These are phyloP conservation scores for Podarcis lilfordi DNA, from an alignment of 2,797 vertebrate species.

Conservation along the genomic window DNA sequence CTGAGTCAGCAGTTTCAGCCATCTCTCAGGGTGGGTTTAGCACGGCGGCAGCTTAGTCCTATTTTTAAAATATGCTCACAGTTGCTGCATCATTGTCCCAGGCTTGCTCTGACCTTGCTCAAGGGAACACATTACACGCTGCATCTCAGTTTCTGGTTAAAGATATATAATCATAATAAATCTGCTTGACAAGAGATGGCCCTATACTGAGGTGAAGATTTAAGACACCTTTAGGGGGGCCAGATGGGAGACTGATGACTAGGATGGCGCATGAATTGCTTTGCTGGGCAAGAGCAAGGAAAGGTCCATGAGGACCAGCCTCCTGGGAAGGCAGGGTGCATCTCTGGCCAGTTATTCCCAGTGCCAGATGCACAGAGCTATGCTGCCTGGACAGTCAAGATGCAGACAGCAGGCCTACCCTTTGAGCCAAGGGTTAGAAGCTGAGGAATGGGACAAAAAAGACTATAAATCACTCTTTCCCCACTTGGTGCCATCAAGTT, in stretches of 20 bases:
- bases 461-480: no score
- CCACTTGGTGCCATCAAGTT: no score
- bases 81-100: constrained; percentile 6
- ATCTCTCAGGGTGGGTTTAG: neutral
- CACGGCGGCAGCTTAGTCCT: neutral
- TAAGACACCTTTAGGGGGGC: neutral
- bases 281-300: neutral
- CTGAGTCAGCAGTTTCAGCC: neutral
- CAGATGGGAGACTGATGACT: neutral
- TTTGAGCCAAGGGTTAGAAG: neutral
- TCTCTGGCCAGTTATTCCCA: neutral
- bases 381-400: neutral
- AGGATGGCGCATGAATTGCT: no score
- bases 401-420: no score
- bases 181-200: neutral
- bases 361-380: neutral
- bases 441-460: neutral
- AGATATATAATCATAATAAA: neutral
- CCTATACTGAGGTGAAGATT: neutral
- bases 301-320: no score
- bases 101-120: neutral
- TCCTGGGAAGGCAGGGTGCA: no score
- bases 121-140: neutral
- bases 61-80: neutral
- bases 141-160: neutral